Conservation (phyloP, 2,888 invertebrate genomes). For the Melanostoma scalare region DNA sequence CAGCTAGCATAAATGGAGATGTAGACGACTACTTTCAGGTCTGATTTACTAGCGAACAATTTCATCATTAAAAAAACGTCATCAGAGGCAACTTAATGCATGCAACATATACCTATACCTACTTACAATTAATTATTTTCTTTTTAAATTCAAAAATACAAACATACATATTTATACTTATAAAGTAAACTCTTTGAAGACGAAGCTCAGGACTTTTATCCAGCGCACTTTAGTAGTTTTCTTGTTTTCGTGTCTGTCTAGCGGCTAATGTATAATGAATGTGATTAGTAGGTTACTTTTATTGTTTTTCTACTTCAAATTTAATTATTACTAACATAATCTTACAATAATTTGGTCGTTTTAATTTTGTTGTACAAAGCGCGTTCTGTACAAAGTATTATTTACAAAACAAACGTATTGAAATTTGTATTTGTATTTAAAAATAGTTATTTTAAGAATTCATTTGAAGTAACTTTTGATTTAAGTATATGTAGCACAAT, state of each 20-base stretch:
- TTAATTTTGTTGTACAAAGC: conserved; percentile 45
- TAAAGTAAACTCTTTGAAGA: conserved; percentile 27
- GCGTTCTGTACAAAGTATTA: conserved; percentile 66
- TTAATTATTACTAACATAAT: background rate
- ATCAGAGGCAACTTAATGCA: conserved; percentile 65
- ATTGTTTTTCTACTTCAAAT: conserved; percentile 18
- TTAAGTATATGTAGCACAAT: conserved; percentile 58
- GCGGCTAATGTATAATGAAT: conserved; percentile 58
- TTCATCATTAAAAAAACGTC: conserved; percentile 62
- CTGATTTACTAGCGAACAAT: conserved; percentile 70
- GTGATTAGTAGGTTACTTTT: conserved; percentile 61
- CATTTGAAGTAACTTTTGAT: conserved; percentile 50
- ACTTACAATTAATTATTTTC: conserved; percentile 25
- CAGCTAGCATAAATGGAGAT: conserved; percentile 76
- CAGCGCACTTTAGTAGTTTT: conserved; percentile 40
- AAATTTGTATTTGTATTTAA: conserved; percentile 27
- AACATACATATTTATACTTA: conserved; percentile 11
- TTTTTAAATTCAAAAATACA: conserved; percentile 24
- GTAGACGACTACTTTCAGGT: conserved; percentile 83
- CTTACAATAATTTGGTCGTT: no score
- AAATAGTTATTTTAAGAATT: conserved; percentile 22
- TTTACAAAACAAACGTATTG: conserved; percentile 48
- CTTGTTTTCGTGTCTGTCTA: conserved; percentile 21
- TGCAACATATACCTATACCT: conserved; percentile 31
- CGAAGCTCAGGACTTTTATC: conserved; percentile 39